A percentile compares a stretch with the other conserved stretches of the same genome.
Evolutionary conservation across 2,797 vertebrate genomes (phyloP).

Genomic region (Tinamus major): DNA sequence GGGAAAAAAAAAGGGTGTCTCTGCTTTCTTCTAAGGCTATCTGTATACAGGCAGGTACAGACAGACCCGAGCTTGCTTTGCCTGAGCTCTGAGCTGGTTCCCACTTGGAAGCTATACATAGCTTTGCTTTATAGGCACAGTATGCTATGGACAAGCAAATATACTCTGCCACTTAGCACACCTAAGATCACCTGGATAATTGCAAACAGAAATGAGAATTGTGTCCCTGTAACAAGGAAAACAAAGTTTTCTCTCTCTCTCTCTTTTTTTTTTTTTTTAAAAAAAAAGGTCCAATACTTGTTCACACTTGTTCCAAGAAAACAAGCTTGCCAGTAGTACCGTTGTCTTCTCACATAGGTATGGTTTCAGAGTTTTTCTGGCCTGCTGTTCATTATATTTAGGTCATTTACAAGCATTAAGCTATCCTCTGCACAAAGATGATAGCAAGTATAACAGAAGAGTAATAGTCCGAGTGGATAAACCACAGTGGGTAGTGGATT

Average conservation of each 20-base stretch:
- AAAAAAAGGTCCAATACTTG: neutral
- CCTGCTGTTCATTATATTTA: neutral
- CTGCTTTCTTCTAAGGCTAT: constrained; percentile 17
- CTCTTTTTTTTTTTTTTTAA: neutral
- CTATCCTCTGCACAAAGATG: constrained; percentile 19
- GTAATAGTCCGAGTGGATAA: neutral
- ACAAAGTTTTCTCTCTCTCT: neutral
- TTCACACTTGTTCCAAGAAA: constrained; percentile 34
- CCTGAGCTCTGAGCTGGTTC: constrained; percentile 5
- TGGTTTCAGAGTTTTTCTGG: neutral
- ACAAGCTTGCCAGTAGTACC: neutral
- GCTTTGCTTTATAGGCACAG: neutral
- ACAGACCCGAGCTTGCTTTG: constrained; percentile 52
- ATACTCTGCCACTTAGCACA: neutral
- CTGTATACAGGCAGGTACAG: constrained; percentile 29
- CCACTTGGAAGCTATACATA: neutral
- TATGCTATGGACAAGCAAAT: neutral
- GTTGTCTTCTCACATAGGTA: neutral
- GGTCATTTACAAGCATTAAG: constrained; percentile 33
- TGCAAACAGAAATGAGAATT: neutral
- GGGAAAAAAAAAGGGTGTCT: constrained; percentile 27
- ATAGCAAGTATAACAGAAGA: constrained; percentile 20
- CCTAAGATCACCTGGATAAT: neutral
- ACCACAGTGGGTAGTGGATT: constrained; percentile 9
- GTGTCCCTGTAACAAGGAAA: neutral